phyloP scores from a whole-genome alignment of 2,113 vertebrate species.

The Pholis gunnellus region DNA sequence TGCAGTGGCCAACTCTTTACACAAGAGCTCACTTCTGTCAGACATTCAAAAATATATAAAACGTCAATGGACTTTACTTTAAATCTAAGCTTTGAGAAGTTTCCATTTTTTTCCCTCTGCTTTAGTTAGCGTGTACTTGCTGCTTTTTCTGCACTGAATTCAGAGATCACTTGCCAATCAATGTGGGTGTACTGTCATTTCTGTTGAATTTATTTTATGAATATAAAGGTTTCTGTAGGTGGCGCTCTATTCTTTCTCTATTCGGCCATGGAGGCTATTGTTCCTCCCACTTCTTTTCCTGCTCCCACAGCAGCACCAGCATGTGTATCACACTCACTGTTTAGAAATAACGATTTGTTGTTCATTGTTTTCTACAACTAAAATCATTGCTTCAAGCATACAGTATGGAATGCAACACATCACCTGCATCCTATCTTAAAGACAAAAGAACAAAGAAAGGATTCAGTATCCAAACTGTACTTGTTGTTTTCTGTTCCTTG shows the following conservation, averaged over 20 bases:
- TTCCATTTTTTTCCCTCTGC: neutral
- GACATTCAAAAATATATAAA: neutral
- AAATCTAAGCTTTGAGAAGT: neutral
- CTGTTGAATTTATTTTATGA: neutral
- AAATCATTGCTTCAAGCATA: neutral
- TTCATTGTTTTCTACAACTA: neutral
- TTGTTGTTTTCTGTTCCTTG: neutral
- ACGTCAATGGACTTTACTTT: neutral
- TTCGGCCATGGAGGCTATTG: neutral
- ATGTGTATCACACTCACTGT: neutral
- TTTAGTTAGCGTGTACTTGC: neutral
- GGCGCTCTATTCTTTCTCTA: neutral
- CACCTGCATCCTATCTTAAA: neutral
- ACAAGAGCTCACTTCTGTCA: neutral
- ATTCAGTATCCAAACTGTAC: neutral
- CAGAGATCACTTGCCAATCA: constrained; percentile 10
- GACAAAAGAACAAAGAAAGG: neutral
- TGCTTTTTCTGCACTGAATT: constrained; percentile 9
- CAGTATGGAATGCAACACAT: too few species aligned
- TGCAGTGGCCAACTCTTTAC: neutral
- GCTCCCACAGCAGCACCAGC: neutral
- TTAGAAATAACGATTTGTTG: neutral
- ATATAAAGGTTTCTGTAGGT: constrained; percentile 22
- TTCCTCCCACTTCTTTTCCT: neutral
- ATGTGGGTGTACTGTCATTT: constrained; percentile 1